Base-by-base conservation (phyloP, 1,140 invertebrate genomes). In the Meteorus sp. region DNA sequence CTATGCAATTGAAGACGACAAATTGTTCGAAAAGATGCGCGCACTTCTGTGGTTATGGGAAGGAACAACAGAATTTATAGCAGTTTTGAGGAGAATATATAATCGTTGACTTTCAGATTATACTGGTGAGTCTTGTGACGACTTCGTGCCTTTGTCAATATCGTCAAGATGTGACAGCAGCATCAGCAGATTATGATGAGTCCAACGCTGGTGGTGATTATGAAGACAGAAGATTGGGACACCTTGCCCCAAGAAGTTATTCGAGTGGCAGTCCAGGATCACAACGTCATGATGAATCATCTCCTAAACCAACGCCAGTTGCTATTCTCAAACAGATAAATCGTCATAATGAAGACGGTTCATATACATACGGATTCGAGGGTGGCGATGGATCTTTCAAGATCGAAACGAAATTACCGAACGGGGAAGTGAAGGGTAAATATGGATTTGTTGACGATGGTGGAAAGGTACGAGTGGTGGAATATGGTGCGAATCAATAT, bases 321-420 rank as follows among this genome's bases (percentile, higher is more conserved):
- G 82, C 90, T 25, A 93, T 93, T 64, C 77, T 93, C 19, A 91
- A 92, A 72, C 90, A 93, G 75, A 92, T 93, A 56, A 91, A 93
- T 79, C 86, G 89, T 67, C 89, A 91, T 80, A 91, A 92, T 63
- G 89, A 92, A 69, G 90, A 93, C 71, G 91, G 91, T 47, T 90
- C 89, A 0, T 94, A 94, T 73, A 93, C 91, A 0, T 94, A 92
- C 65, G 91, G 90, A 0, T 94, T 92, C 73, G 90, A 93, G 72
- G 89, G 89, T 7, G 89, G 86, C 9, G 89, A 92, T 68, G 91
- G 91, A 37, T 88, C 89, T 3, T 92, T 93, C 77, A 93, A 93
- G 75, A 92, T 93, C 63, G 90, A 94, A 72, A 92, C 90, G 5
- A 92, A 93, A 70, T 75, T 88, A 25, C 83, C 87, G 0, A 86